Evolutionary conservation across 2,797 vertebrate species (phyloP).

Genomic region (Sciurus carolinensis): DNA sequence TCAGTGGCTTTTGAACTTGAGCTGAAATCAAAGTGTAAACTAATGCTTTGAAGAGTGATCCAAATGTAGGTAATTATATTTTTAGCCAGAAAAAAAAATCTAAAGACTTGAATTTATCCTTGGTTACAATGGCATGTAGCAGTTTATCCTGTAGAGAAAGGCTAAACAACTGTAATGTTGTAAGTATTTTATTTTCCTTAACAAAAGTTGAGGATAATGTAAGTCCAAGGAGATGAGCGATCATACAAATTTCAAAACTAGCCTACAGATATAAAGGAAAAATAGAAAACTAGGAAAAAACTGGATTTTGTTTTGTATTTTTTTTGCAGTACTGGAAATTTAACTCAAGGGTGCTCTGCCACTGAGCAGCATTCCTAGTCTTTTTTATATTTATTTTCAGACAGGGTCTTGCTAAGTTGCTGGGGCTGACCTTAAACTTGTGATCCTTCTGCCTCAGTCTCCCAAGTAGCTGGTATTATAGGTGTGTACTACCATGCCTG

Average conservation of each 20-base stretch:
- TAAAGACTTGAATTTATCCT: not conserved
- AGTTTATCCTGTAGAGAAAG: slow-evolving; percentile 7
- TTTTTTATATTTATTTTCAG: too few species aligned
- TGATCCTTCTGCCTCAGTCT: too few species aligned
- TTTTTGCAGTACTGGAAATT: too few species aligned
- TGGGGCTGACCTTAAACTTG: too few species aligned
- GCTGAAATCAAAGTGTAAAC: slow-evolving; percentile 59
- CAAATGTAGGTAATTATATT: slow-evolving; percentile 50
- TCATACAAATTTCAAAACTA: not conserved
- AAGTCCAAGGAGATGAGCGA: not conserved
- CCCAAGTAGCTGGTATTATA: too few species aligned
- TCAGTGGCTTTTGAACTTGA: slow-evolving; percentile 58
- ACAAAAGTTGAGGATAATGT: not conserved
- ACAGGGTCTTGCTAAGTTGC: too few species aligned
- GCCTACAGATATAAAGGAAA: not conserved
- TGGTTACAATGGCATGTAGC: not conserved
- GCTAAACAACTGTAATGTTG: slow-evolving; percentile 26
- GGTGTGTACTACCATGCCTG: too few species aligned
- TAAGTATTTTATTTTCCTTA: slow-evolving; percentile 26
- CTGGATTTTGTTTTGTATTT: not conserved
- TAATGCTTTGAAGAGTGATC: slow-evolving; percentile 47
- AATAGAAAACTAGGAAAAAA: not conserved
- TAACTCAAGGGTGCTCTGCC: too few species aligned
- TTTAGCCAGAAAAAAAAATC: slow-evolving; percentile 30
- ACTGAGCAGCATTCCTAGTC: too few species aligned